phyloP scores from a whole-genome alignment of 2,113 vertebrate genomes.

The Psittacula cyanocephala region DNA sequence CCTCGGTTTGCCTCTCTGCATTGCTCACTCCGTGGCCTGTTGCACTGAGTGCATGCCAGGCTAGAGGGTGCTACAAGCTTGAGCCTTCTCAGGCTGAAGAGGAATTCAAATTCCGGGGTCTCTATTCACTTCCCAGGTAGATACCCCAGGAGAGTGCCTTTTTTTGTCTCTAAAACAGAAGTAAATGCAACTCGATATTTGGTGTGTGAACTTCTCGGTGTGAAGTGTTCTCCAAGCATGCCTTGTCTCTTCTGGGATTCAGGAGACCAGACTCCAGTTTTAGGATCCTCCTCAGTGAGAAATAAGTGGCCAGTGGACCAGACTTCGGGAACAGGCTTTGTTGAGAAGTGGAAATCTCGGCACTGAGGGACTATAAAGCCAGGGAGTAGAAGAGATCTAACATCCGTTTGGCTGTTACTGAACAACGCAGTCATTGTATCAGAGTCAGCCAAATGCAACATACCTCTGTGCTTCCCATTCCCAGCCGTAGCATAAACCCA shows the following conservation, averaged over 20 bases:
- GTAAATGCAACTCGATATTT: background rate
- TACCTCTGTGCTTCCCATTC: fast-evolving
- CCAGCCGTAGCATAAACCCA: background rate
- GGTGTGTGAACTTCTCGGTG: background rate
- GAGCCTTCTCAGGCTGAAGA: background rate
- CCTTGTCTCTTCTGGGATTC: background rate
- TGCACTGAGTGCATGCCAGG: fast-evolving
- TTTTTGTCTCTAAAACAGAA: background rate
- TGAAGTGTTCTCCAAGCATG: background rate
- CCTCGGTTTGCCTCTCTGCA: fast-evolving
- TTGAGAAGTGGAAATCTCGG: background rate
- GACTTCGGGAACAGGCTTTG: background rate
- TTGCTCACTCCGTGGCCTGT: background rate
- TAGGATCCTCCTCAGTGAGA: background rate
- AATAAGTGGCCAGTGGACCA: background rate
- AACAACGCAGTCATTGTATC: background rate
- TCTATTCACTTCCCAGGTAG: background rate
- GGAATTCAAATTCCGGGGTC: background rate
- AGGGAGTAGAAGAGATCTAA: background rate
- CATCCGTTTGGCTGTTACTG: background rate
- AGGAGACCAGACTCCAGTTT: background rate
- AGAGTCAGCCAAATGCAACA: background rate
- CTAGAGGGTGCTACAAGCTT: background rate
- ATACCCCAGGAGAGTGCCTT: background rate
- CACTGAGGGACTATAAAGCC: background rate